Conservation (phyloP, 1,140 invertebrate species). For the Gonioctena quinquepunctata region DNA sequence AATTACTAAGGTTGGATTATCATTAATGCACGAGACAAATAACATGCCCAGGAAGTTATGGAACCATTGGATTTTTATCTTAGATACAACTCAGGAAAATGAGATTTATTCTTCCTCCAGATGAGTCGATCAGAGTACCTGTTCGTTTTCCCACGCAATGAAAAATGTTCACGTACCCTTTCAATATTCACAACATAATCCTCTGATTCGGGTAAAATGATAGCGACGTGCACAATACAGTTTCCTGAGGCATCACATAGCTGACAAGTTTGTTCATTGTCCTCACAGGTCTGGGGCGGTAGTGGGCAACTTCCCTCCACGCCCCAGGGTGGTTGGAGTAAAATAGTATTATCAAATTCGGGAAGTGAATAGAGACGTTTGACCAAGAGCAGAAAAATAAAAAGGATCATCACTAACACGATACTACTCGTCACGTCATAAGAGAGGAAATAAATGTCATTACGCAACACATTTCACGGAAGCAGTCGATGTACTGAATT, state of each 20-base stretch:
- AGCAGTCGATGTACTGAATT: constrained; percentile 33
- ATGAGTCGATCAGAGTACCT: too few species aligned
- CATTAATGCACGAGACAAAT: too few species aligned
- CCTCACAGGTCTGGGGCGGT: background rate
- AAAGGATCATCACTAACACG: constrained; percentile 25
- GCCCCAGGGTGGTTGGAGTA: constrained; percentile 19
- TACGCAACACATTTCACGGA: constrained; percentile 35
- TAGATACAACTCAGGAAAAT: too few species aligned
- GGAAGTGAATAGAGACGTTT: background rate
- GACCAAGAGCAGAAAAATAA: constrained; percentile 15
- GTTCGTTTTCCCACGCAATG: too few species aligned
- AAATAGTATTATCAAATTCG: constrained; percentile 23
- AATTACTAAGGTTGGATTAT: too few species aligned
- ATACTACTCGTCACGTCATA: constrained; percentile 1
- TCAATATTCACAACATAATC: constrained; percentile 45
- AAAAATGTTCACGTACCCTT: too few species aligned
- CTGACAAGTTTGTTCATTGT: constrained; percentile 9
- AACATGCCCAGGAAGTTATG: too few species aligned
- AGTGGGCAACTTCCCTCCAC: constrained; percentile 13
- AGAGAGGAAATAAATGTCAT: constrained; percentile 11
- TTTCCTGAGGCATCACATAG: constrained; percentile 21
- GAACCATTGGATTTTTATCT: too few species aligned
- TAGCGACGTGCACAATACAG: constrained; percentile 39
- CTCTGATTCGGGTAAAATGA: constrained; percentile 39
- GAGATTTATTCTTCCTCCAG: too few species aligned